Conservation (phyloP, 1,140 invertebrate genomes). For the Vollenhovia emeryi region DNA sequence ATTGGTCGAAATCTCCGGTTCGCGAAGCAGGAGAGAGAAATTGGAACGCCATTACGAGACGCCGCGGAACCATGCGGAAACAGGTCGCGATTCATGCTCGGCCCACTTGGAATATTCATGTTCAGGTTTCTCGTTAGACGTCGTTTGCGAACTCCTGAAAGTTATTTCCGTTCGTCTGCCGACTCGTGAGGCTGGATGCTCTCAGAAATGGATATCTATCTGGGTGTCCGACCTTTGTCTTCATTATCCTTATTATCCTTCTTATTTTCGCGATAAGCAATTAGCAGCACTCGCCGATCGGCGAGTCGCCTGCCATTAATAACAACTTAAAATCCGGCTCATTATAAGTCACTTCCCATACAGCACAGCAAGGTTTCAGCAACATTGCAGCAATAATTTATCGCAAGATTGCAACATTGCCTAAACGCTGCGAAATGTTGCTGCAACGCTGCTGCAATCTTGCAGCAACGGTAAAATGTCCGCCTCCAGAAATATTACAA, state of each 20-base stretch:
- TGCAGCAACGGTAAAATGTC: no score
- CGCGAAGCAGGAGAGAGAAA: background rate
- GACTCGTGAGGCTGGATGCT: background rate
- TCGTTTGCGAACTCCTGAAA: conserved; percentile 28
- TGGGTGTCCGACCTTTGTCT: background rate
- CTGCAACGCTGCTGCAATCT: no score
- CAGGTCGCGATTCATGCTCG: conserved; percentile 8
- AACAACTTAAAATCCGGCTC: no score
- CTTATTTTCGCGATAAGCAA: conserved; percentile 48
- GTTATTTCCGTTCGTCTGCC: conserved; percentile 13
- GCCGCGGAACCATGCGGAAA: conserved; percentile 26
- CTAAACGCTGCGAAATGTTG: no score
- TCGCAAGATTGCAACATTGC: no score
- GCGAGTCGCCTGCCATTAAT: conserved; percentile 2
- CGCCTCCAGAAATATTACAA: no score
- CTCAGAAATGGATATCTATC: background rate
- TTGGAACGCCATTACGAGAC: background rate
- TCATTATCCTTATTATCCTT: conserved; percentile 42
- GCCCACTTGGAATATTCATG: conserved; percentile 51
- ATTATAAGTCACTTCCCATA: no score
- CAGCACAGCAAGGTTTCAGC: no score
- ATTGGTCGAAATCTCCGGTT: background rate
- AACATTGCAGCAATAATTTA: no score
- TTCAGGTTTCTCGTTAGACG: conserved; percentile 47
- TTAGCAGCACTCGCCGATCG: conserved; percentile 35